A percentile compares a stretch with the other conserved stretches of the same genome.
Evolutionary conservation across 2,888 invertebrate genomes (phyloP).

Genomic region (Euclidia mi): DNA sequence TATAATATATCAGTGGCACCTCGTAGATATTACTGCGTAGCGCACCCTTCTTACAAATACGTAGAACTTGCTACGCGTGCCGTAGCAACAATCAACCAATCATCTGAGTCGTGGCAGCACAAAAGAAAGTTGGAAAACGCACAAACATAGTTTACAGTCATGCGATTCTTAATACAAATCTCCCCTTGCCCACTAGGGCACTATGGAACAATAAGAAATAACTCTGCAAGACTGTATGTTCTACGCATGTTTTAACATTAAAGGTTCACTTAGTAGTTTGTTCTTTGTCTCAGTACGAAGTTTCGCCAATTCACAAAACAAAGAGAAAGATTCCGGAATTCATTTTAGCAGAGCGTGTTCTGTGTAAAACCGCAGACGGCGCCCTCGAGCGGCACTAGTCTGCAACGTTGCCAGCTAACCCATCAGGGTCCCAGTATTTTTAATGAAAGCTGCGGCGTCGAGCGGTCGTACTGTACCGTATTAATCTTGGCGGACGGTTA

Average conservation of each 20-base stretch:
- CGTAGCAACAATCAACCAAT: conserved; percentile 61
- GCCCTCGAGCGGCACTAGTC: conserved; percentile 54
- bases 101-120: conserved; percentile 34
- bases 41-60: conserved; percentile 38
- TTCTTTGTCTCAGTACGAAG: conserved; percentile 6
- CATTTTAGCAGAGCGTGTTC: conserved; percentile 45
- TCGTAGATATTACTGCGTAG: conserved; percentile 48
- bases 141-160: conserved; percentile 39
- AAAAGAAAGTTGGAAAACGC: conserved; percentile 47
- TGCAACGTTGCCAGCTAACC: conserved; percentile 61
- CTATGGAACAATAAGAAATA: conserved; percentile 16
- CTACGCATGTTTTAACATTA: conserved; percentile 2
- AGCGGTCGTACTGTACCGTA: conserved; percentile 83
- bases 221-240: conserved; percentile 5
- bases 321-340: conserved; percentile 41
- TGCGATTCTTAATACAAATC: conserved; percentile 33
- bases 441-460: conserved; percentile 87
- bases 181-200: conserved; percentile 30
- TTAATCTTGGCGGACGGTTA: conserved; percentile 85
- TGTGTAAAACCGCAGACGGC: conserved; percentile 59
- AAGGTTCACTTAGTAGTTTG: background rate
- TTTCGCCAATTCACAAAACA: conserved; percentile 13
- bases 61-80: conserved; percentile 56
- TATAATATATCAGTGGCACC: background rate
- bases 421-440: conserved; percentile 79